Conservation (phyloP, 2,113 vertebrate genomes). For the Nyctibius bracteatus region DNA sequence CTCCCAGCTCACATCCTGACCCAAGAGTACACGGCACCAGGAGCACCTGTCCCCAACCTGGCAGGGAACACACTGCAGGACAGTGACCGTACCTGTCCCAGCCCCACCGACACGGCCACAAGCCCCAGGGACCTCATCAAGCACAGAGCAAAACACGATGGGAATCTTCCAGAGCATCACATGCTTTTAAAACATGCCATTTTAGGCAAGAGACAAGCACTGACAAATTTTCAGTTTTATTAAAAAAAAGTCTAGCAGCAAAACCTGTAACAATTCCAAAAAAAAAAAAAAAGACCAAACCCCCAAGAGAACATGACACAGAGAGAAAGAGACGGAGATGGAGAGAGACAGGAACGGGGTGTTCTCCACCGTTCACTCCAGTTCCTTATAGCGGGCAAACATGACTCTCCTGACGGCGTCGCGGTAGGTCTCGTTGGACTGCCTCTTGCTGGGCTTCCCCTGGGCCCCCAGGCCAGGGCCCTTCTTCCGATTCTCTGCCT, state of each 20-base stretch:
- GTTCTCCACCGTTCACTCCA: conserved; percentile 78
- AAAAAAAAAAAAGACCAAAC: conserved; percentile 33
- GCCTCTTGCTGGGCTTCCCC: conserved; percentile 77
- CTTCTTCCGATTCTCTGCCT: conserved; percentile 81
- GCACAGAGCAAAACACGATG: fast-evolving
- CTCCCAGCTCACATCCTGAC: background rate
- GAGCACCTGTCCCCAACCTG: background rate
- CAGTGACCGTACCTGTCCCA: background rate
- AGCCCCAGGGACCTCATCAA: background rate
- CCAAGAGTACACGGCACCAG: fast-evolving
- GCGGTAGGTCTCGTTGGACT: conserved; percentile 85
- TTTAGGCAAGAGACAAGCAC: background rate
- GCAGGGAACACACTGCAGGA: background rate
- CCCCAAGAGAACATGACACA: conserved; percentile 61
- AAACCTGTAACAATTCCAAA: conserved; percentile 75
- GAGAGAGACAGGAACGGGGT: background rate
- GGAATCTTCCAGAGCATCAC: background rate
- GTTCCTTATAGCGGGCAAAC: conserved; percentile 96
- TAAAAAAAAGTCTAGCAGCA: conserved; percentile 79
- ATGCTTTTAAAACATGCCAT: background rate
- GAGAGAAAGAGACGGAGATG: background rate
- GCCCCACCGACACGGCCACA: background rate
- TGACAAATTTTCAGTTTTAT: conserved; percentile 67
- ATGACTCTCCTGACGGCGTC: conserved; percentile 94
- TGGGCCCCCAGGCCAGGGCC: conserved; percentile 80